Evolutionary conservation across 1,140 invertebrate species (phyloP).

Genomic region (Ostrea denselamellosa): DNA sequence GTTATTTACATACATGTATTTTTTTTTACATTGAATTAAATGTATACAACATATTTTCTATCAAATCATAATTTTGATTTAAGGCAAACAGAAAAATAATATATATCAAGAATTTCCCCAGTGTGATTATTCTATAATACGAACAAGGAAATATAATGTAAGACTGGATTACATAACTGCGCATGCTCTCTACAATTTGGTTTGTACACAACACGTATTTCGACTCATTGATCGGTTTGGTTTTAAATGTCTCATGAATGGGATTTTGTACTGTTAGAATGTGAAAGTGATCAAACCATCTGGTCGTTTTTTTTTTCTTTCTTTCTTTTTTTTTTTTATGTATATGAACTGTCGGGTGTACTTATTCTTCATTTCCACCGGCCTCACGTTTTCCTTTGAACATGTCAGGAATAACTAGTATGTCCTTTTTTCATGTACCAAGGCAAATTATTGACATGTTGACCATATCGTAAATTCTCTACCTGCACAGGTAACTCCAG

Average conservation of each 20-base stretch:
- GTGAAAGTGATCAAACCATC: not conserved
- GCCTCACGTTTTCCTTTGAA: not conserved
- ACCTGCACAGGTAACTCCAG: no score
- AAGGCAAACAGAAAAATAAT: no score
- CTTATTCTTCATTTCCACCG: not conserved
- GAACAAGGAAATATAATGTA: no score
- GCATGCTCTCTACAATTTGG: no score
- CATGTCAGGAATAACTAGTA: not conserved
- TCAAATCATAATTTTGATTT: no score
- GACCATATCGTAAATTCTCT: no score
- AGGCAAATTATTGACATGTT: conserved; percentile 1
- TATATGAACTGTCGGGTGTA: not conserved
- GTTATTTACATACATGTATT: no score
- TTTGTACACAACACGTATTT: not conserved
- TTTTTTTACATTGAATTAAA: no score
- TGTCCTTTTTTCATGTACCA: not conserved
- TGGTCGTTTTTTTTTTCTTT: not conserved
- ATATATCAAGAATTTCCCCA: no score
- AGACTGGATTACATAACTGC: no score
- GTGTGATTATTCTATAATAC: no score
- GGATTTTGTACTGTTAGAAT: not conserved
- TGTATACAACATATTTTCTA: no score
- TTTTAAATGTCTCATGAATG: not conserved
- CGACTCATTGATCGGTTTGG: not conserved
- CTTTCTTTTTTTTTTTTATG: not conserved